These are phyloP conservation scores for Volucella zonaria DNA, from an alignment of 2,888 invertebrate species.

Conservation along the genomic window DNA sequence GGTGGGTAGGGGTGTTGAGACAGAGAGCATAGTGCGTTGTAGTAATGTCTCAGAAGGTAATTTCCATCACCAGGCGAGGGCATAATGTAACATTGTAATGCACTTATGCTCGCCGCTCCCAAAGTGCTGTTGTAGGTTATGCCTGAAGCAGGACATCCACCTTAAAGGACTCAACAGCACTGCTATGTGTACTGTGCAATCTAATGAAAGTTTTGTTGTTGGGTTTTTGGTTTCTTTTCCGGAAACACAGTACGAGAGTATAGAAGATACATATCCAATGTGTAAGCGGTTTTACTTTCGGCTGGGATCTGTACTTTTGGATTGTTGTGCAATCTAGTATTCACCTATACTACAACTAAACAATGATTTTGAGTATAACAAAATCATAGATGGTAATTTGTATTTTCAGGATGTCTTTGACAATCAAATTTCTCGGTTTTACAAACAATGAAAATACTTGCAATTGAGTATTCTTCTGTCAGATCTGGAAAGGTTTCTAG, in stretches of 20 bases:
- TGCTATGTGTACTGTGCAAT: constrained; percentile 5
- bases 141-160: constrained; percentile 31
- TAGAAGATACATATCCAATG: constrained; percentile 10
- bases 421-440: constrained; percentile 55
- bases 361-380: constrained; percentile 26
- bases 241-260: not conserved
- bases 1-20: not conserved
- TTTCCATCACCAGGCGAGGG: constrained; percentile 48
- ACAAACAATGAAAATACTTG: constrained; percentile 46
- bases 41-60: constrained; percentile 49
- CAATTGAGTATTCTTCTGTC: constrained; percentile 63
- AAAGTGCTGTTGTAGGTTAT: constrained; percentile 57
- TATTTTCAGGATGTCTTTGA: constrained; percentile 45
- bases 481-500: constrained; percentile 19
- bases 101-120: constrained; percentile 22
- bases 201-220: constrained; percentile 17
- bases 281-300: constrained; percentile 26
- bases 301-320: constrained; percentile 31
- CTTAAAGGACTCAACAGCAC: constrained; percentile 42
- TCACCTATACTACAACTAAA: constrained; percentile 38
- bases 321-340: constrained; percentile 68
- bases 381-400: constrained; percentile 35
- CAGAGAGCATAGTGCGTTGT: not conserved
- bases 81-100: constrained; percentile 61
- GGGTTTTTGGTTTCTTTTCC: not conserved